phyloP scores from a whole-genome alignment of 1,140 invertebrate genomes.

The Drosophila burlai region DNA sequence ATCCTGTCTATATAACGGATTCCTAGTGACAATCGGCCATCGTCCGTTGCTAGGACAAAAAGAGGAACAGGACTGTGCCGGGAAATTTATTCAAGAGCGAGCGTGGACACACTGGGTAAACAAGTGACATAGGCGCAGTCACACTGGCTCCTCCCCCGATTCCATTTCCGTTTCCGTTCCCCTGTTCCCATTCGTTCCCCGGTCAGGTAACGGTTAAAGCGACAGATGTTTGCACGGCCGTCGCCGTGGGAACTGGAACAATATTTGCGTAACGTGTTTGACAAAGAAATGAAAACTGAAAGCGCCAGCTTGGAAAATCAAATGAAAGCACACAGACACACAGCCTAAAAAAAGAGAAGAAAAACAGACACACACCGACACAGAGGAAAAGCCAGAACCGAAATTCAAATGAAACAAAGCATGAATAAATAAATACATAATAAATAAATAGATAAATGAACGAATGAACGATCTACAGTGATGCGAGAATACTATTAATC shows the following conservation, averaged over 20 bases:
- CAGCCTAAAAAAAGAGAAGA: not conserved
- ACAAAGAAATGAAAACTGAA: slow-evolving; percentile 84
- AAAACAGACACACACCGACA: not conserved
- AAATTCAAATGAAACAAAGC: slow-evolving; percentile 45
- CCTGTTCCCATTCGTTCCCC: slow-evolving; percentile 36
- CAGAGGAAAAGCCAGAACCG: slow-evolving; percentile 36
- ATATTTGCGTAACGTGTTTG: slow-evolving; percentile 84
- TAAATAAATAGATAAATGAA: slow-evolving; percentile 48
- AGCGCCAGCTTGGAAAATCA: slow-evolving; percentile 83
- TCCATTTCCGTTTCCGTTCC: slow-evolving; percentile 23
- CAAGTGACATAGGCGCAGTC: slow-evolving; percentile 49
- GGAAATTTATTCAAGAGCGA: slow-evolving; percentile 18
- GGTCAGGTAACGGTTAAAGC: slow-evolving; percentile 60
- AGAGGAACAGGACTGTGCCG: not conserved
- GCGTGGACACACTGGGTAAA: slow-evolving; percentile 40
- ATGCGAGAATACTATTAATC: slow-evolving; percentile 1
- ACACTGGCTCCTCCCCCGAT: not conserved
- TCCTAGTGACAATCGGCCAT: slow-evolving; percentile 1
- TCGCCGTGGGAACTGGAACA: slow-evolving; percentile 78
- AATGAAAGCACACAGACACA: slow-evolving; percentile 63
- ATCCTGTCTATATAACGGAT: slow-evolving; percentile 6
- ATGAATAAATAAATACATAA: slow-evolving; percentile 49
- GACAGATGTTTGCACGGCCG: slow-evolving; percentile 71
- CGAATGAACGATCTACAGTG: not conserved
- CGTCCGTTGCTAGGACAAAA: not conserved